Evolutionary conservation across 2,797 vertebrate genomes (phyloP).

Genomic region (Tokudaia tokunoshimensis): DNA sequence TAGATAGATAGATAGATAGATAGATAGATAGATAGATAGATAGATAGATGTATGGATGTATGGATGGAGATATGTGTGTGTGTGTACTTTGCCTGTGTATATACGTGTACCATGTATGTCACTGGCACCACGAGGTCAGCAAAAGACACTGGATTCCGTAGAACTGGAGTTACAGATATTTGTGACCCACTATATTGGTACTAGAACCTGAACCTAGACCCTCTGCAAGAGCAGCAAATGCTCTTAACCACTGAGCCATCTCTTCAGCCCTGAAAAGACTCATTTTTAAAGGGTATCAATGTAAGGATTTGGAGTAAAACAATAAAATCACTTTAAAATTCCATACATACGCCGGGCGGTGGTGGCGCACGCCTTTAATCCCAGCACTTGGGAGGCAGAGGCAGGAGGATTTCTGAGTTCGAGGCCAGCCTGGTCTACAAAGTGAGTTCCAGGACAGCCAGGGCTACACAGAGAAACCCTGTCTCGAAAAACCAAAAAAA

Average conservation of each 20-base stretch:
- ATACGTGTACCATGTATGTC: neutral
- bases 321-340: constrained; percentile 36
- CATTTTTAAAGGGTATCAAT: constrained; percentile 43
- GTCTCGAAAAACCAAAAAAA: too few relatives aligned
- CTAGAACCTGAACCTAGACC: neutral
- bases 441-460: too few relatives aligned
- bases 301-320: constrained; percentile 56
- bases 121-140: neutral
- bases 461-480: too few relatives aligned
- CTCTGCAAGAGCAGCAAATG: neutral
- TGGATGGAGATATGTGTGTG: neutral
- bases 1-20: too few relatives aligned
- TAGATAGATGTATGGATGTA: too few relatives aligned
- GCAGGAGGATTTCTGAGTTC: too few relatives aligned
- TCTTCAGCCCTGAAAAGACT: constrained; percentile 39
- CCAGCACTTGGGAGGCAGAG: too few relatives aligned
- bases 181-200: neutral
- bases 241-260: neutral
- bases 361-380: too few relatives aligned
- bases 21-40: too few relatives aligned
- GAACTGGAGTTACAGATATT: neutral
- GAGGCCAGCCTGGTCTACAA: too few relatives aligned
- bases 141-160: neutral
- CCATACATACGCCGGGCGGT: too few relatives aligned
- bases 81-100: neutral